Conservation (phyloP, 2,888 invertebrate genomes). For the Tiliacea citrago region DNA sequence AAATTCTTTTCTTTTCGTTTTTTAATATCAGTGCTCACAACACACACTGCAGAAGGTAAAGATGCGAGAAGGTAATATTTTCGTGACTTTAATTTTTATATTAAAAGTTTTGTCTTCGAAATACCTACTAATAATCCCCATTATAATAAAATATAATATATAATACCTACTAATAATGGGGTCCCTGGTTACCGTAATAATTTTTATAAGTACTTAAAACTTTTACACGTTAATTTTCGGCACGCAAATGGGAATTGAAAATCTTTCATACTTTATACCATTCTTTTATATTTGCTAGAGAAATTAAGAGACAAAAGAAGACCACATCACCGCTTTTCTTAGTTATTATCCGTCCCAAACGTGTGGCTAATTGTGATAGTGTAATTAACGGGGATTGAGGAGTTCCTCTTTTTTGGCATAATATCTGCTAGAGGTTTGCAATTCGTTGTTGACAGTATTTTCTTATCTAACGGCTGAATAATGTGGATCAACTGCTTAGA, state of each 20-base stretch:
- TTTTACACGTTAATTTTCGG: slow-evolving; percentile 41
- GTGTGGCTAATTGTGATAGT: too few relatives aligned
- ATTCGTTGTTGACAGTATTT: too few relatives aligned
- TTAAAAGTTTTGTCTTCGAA: slow-evolving; percentile 25
- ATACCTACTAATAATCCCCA: slow-evolving; percentile 8
- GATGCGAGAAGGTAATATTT: slow-evolving; percentile 14
- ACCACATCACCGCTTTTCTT: too few relatives aligned
- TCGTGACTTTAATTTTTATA: slow-evolving; percentile 27
- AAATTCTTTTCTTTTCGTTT: slow-evolving; percentile 20
- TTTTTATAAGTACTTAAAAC: slow-evolving; percentile 29
- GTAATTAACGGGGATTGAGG: too few relatives aligned
- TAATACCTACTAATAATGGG: slow-evolving; percentile 2
- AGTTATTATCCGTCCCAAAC: too few relatives aligned
- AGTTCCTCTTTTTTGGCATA: too few relatives aligned
- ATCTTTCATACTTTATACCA: slow-evolving; percentile 12
- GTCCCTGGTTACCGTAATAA: slow-evolving; percentile 11
- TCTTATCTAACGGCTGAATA: neutral
- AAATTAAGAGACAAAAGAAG: neutral
- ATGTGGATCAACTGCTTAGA: neutral
- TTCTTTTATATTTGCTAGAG: neutral
- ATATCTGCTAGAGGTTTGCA: too few relatives aligned
- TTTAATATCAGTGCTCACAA: slow-evolving; percentile 30
- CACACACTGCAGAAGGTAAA: slow-evolving; percentile 3
- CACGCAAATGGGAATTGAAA: slow-evolving; percentile 33
- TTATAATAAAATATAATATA: too few relatives aligned